These are phyloP conservation scores for Dendroctonus ponderosae DNA, from an alignment of 1,140 invertebrate genomes.

Conservation along the genomic window DNA sequence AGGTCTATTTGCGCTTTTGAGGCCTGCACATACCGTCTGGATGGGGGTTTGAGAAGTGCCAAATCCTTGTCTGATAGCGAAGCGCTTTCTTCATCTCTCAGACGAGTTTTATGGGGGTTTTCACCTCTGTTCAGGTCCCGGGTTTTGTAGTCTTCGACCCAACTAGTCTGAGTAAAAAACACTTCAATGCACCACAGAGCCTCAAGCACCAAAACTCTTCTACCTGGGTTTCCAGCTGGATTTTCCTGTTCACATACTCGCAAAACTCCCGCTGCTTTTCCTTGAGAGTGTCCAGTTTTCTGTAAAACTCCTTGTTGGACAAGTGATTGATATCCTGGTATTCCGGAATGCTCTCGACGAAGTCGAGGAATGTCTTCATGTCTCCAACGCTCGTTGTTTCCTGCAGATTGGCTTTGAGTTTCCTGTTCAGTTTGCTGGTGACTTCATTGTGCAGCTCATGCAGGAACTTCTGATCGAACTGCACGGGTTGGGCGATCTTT, in stretches of 20 bases:
- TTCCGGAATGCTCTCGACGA: conserved; percentile 67
- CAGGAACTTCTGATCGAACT: conserved; percentile 60
- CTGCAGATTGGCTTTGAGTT: conserved; percentile 25
- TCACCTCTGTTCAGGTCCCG: no score
- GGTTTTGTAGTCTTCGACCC: conserved; percentile 47
- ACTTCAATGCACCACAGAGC: neutral
- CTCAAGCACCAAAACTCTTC: no score
- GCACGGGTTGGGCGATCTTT: conserved; percentile 62
- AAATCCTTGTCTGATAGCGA: conserved; percentile 42
- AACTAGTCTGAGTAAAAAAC: conserved; percentile 35
- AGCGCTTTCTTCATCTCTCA: conserved; percentile 41
- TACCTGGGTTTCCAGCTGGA: conserved; percentile 50
- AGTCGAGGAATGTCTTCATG: conserved; percentile 61
- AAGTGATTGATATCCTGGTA: conserved; percentile 68
- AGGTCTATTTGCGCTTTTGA: no score
- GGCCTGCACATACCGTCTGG: conserved; percentile 43
- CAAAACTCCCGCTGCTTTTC: conserved; percentile 62
- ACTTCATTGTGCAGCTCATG: conserved; percentile 46
- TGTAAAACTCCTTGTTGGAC: conserved; percentile 66
- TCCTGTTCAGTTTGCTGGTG: conserved; percentile 39
- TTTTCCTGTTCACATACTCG: conserved; percentile 54
- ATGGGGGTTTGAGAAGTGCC: conserved; percentile 43
- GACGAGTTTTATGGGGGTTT: no score
- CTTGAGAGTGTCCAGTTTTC: conserved; percentile 61
- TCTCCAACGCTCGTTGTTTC: conserved; percentile 41